Evolutionary conservation across 2,113 vertebrate species (phyloP), one percentile per base, ranked within the genome.

Genomic region (Australoheros scitulus): DNA sequence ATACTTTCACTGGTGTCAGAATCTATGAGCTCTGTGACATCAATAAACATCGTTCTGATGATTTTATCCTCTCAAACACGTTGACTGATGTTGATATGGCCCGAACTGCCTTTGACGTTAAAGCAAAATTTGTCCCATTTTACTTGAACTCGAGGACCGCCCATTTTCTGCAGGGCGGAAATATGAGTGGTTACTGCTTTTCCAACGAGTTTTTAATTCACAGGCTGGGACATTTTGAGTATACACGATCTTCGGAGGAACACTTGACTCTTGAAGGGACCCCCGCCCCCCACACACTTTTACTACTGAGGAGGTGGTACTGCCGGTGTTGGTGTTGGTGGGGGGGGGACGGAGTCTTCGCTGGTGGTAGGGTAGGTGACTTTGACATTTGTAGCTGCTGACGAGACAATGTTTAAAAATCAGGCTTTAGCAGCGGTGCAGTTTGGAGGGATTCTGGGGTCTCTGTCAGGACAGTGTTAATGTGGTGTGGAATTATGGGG

Each of bases 301-400:
- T 91, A 91, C 88, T 38, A 6, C 43, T 7, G 14, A 24, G 57
- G 29, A 72, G 61, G 41, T 32, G 75, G 56, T 26, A 11, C 29
- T 38, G 32, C 17, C 24, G 36, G 60, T 20, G 34, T 52, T n/a
- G 20, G 8, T 38, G 34, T 36, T 36, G 34, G 34, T 36, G 38
- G 2, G 26, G 26, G 26, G 50, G 41, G 34, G 65, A 38, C 70
- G 38, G 18, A 5, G 10, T 11, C 14, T 8, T 22, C 2, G 11
- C 61, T 57, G 26, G 3, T 80, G 85, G 89, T 84, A 87, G 80
- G 85, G 89, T 84, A 87, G 80, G 91, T 84, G 61, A 9, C n/a
- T 59, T 63, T 84, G 43, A 79, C 70, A 55, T 83, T 86, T 76
- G 11, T 29, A 50, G 14, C 57, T n/a, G 55, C 56, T 64, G 61